Percentiles rank a stretch among this genome's conserved stretches.
phyloP scores from a whole-genome alignment of 2,888 invertebrate species.

The Hymenopus coronatus region DNA sequence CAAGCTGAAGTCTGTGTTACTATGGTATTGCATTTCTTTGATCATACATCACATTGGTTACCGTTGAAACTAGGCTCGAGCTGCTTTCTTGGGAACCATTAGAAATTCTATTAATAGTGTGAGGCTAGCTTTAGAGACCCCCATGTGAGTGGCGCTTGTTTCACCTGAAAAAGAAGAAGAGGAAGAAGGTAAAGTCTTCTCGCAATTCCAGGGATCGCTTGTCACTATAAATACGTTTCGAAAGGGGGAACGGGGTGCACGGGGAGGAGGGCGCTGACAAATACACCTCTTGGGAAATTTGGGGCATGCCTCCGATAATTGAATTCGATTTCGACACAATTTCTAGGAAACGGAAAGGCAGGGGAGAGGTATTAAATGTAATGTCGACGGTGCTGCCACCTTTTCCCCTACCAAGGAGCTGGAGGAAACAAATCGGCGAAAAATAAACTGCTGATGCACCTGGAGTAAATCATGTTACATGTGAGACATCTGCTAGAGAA shows the following conservation, averaged over 20 bases:
- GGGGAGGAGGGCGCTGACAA: background rate
- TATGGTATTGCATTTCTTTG: no score
- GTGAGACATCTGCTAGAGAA: background rate
- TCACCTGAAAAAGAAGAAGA: background rate
- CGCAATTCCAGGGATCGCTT: background rate
- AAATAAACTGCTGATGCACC: background rate
- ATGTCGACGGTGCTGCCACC: background rate
- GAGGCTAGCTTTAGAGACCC: no score
- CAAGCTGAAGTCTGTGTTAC: no score
- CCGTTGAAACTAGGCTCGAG: no score
- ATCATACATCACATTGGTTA: no score
- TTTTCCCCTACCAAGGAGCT: background rate
- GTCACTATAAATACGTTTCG: background rate
- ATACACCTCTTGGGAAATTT: conserved; percentile 9
- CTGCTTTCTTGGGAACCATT: no score
- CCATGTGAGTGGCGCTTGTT: background rate
- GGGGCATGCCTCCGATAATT: background rate
- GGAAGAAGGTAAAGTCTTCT: background rate
- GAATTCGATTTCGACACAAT: background rate
- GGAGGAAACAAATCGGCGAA: background rate
- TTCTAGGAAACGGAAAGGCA: background rate
- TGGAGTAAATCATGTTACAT: background rate
- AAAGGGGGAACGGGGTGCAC: background rate
- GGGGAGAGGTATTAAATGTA: background rate
- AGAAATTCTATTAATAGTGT: no score